Evolutionary conservation across 1,140 invertebrate genomes (phyloP), one percentile per base, ranked within the genome.

Genomic region (Drosophila truncata): DNA sequence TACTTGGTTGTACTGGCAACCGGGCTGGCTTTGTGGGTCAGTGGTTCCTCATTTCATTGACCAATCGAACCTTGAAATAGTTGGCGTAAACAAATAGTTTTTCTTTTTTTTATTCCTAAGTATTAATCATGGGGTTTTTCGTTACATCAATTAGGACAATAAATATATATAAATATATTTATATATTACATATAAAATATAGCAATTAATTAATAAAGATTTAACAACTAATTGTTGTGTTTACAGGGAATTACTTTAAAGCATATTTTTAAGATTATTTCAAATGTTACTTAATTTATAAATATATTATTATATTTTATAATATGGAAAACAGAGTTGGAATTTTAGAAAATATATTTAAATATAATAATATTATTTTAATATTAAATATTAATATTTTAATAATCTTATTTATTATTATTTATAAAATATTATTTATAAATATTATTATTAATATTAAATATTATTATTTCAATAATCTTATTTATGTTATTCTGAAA

Each of bases 11-110:
- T 54, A n/a, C 52, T 37, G 33, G 52, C 31, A 55, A 37, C 33
- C 23, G 35, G 63, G 58, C 39, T 66, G 63, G 58, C 39, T 66
- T 66, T 66, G 59, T 66, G 59, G 63, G 63, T 66, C 63, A 66
- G 29, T 44, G 63, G 63, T 66, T 66, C 23, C 58, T 66, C 52
- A 63, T 63, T 63, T 66, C 63, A 63, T 63, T 66, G 63, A 46
- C 63, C 63, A 62, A 62, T 18, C 57, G 55, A 65, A 61, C 62
- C 63, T 65, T 65, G 63, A 63, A 65, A 27, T 44, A 57, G 20
- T 41, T 41, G 58, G 20, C 37, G 63, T 65, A 65, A 65, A 65
- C 63, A 65, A 65, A 46, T 29, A 25, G 29, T 33, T 61, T 65
- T 65, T 29, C 27, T 29, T 29, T 29, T 29, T 29, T 29, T 8